Conservation (phyloP, 1,140 invertebrate genomes). For the Calephelis virginiensis region DNA sequence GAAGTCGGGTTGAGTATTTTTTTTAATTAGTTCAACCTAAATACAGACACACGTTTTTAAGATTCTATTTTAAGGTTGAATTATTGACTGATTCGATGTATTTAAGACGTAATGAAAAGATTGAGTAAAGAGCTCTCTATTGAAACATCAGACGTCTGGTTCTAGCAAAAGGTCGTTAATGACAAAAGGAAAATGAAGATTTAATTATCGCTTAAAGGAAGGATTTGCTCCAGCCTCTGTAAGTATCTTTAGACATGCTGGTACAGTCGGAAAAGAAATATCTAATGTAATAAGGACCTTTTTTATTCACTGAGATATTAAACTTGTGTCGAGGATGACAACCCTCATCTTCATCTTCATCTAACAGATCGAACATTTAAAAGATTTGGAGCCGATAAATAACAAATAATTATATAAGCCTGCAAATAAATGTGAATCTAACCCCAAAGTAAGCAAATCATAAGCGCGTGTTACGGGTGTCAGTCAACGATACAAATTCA, state of each 20-base stretch:
- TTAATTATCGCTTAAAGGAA: slow-evolving; percentile 13
- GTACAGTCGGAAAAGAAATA: background rate
- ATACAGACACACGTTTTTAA: no score
- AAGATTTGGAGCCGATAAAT: no score
- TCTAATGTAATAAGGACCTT: background rate
- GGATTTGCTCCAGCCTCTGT: background rate
- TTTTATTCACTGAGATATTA: background rate
- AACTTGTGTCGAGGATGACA: no score
- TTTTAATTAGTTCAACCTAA: no score
- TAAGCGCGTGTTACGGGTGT: no score
- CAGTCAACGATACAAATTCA: no score
- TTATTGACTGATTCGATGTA: background rate
- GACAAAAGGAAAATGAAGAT: slow-evolving; percentile 16
- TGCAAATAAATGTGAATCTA: no score
- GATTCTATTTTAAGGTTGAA: background rate
- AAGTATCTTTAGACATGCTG: background rate
- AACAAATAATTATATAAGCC: no score
- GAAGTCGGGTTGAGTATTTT: no score
- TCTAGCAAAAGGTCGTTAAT: slow-evolving; percentile 5
- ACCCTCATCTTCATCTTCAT: background rate
- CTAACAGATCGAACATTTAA: no score
- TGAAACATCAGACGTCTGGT: slow-evolving; percentile 14
- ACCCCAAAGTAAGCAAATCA: no score
- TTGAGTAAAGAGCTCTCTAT: background rate
- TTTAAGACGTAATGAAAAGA: slow-evolving; percentile 6